Evolutionary conservation across 23 tunicate species (phyloP).

Genomic region (Diplosoma virens): DNA sequence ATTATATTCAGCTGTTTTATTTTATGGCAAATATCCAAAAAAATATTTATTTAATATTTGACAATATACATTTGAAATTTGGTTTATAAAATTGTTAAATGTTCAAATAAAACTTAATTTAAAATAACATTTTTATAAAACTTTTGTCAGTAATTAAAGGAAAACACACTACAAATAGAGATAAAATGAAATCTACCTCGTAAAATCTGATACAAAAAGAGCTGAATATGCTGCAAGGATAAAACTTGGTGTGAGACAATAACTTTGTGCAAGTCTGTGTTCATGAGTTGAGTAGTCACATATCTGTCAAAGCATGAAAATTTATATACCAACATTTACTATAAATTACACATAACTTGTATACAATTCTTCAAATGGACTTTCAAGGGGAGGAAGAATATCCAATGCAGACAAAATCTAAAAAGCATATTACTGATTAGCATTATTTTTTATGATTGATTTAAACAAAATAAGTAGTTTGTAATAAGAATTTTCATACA

Average conservation of each 20-base stretch:
- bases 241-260: slow-evolving; percentile 81
- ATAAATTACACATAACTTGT: background rate
- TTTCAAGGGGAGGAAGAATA: slow-evolving; percentile 73
- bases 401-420: slow-evolving; percentile 84
- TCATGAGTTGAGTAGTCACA: slow-evolving; percentile 92
- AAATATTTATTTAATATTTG: too few species aligned
- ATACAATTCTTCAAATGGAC: slow-evolving; percentile 87
- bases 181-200: too few species aligned
- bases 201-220: slow-evolving; percentile 82
- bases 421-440: background rate
- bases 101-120: too few species aligned
- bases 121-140: too few species aligned
- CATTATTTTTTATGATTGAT: background rate
- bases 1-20: too few species aligned
- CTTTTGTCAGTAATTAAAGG: too few species aligned
- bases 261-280: slow-evolving; percentile 92
- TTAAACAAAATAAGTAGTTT: background rate
- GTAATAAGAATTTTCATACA: background rate
- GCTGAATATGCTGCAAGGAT: slow-evolving; percentile 63
- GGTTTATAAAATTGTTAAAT: too few species aligned
- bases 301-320: slow-evolving; percentile 61
- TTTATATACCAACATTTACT: background rate
- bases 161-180: too few species aligned
- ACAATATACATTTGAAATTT: too few species aligned
- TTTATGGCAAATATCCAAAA: too few species aligned